phyloP scores from a whole-genome alignment of 2,113 vertebrate species.

The Dasypus novemcinctus region DNA sequence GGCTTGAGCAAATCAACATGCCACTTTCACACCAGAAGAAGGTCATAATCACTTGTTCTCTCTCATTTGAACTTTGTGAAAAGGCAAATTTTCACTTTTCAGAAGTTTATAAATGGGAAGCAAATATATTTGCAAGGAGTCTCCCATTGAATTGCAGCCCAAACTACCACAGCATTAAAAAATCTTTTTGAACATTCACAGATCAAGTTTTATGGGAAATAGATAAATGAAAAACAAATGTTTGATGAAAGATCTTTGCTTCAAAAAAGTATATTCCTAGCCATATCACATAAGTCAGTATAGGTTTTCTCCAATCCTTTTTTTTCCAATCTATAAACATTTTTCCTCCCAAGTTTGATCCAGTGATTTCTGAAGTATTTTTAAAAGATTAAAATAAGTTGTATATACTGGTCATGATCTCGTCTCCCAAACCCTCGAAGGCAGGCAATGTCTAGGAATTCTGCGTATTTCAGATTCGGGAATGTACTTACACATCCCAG shows the following conservation, averaged over 20 bases:
- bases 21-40: constrained; percentile 19
- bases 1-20: constrained; percentile 53
- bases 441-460: neutral
- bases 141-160: neutral
- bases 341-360: neutral
- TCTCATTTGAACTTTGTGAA: constrained; percentile 48
- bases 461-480: neutral
- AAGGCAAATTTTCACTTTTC: constrained; percentile 58
- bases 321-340: neutral
- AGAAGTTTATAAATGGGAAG: constrained; percentile 5
- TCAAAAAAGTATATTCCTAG: neutral
- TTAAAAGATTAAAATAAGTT: neutral
- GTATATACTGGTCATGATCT: neutral
- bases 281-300: neutral
- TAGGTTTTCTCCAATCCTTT: neutral
- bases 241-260: neutral
- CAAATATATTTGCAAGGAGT: constrained; percentile 31
- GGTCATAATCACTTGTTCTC: constrained; percentile 43
- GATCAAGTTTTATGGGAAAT: neutral
- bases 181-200: neutral
- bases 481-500: neutral
- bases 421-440: neutral
- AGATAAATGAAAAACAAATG: constrained; percentile 27
- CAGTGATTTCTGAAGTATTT: neutral
- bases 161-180: neutral